Percentiles rank a stretch among this genome's conserved stretches.
These are phyloP conservation scores for Torymus texanus DNA, from an alignment of 2,888 invertebrate genomes.

Conservation along the genomic window DNA sequence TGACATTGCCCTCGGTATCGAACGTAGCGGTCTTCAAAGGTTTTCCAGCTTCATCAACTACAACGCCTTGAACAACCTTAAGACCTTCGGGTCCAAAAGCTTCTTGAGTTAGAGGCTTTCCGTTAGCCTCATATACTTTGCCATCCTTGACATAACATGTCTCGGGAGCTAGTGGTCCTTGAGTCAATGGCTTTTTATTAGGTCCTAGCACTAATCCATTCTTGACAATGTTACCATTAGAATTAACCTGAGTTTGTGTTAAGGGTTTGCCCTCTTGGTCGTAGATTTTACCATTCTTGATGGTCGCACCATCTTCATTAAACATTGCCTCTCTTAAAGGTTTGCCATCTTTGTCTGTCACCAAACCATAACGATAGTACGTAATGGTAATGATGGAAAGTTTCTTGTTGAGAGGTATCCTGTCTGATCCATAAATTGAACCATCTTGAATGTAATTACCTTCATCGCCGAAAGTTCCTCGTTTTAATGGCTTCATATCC, in stretches of 20 bases:
- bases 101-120: constrained; percentile 69
- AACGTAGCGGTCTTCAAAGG: constrained; percentile 67
- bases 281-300: constrained; percentile 69
- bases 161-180: constrained; percentile 66
- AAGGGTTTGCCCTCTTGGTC: constrained; percentile 66
- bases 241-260: constrained; percentile 63
- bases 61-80: constrained; percentile 66
- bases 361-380: constrained; percentile 69
- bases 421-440: constrained; percentile 64
- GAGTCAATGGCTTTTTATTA: constrained; percentile 66
- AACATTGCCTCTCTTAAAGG: constrained; percentile 67
- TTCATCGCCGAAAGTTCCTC: constrained; percentile 69
- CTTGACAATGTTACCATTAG: constrained; percentile 66
- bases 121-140: constrained; percentile 65
- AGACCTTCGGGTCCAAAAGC: constrained; percentile 72
- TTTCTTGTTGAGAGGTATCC: constrained; percentile 67
- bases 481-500: constrained; percentile 66
- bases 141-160: constrained; percentile 68
- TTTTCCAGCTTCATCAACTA: constrained; percentile 68
- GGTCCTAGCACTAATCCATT: constrained; percentile 66
- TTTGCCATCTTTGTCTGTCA: constrained; percentile 68
- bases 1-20: constrained; percentile 69
- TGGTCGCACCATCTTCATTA: constrained; percentile 66
- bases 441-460: constrained; percentile 70
- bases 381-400: constrained; percentile 64